Conservation (phyloP, 2,797 vertebrate genomes). For the Hozukius guyotensis region DNA sequence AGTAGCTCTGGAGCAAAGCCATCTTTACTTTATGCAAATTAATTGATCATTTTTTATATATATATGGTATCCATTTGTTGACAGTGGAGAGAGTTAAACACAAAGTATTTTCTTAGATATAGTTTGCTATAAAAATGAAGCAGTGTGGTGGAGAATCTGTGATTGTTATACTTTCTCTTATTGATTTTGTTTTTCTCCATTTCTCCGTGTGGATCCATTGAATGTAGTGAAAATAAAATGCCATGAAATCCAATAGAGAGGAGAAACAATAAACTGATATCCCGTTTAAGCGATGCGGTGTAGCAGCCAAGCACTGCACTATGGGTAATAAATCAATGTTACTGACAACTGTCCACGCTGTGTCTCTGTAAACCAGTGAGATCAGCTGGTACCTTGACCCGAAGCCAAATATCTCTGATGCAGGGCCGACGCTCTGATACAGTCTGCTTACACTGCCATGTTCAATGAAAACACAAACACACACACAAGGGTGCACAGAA, state of each 20-base stretch:
- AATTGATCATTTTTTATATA: too few relatives aligned
- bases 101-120: too few relatives aligned
- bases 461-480: slow-evolving; percentile 1
- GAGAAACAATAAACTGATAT: slow-evolving; percentile 24
- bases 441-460: too few relatives aligned
- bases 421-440: background rate
- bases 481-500: background rate
- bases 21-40: background rate
- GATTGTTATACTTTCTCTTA: background rate
- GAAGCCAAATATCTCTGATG: background rate
- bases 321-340: slow-evolving; percentile 50
- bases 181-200: slow-evolving; percentile 4
- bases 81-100: too few relatives aligned
- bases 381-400: slow-evolving; percentile 26
- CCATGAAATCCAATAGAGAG: slow-evolving; percentile 31
- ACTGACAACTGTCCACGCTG: slow-evolving; percentile 42
- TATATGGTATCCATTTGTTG: background rate
- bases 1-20: background rate
- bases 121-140: background rate
- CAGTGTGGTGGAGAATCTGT: background rate
- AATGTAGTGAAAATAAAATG: slow-evolving; percentile 31
- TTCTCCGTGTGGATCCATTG: background rate
- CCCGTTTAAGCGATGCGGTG: background rate
- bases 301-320: background rate
- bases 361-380: slow-evolving; percentile 3